phyloP scores from a whole-genome alignment of 37 sponge, comb jelly and placozoan genomes.

The Ianthella basta region DNA sequence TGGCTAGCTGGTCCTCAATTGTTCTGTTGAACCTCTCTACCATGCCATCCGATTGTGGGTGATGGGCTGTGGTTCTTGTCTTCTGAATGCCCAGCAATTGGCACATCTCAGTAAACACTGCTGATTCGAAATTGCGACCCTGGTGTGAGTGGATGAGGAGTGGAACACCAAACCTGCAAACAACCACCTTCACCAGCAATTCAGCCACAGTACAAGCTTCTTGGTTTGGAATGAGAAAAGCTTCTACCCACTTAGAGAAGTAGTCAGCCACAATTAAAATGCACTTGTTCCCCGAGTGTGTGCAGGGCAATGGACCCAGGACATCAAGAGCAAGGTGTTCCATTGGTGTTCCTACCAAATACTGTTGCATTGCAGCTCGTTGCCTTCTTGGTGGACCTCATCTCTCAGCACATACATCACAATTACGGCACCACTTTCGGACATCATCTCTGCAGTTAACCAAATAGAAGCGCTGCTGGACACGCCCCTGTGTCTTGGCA shows the following conservation, averaged over 20 bases:
- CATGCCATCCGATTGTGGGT: constrained; percentile 45
- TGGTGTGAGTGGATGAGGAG: constrained; percentile 33
- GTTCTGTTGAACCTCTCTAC: constrained; percentile 44
- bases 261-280: background rate
- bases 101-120: constrained; percentile 25
- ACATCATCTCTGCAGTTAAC: constrained; percentile 12
- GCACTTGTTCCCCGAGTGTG: constrained; percentile 1
- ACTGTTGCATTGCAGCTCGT: constrained; percentile 19
- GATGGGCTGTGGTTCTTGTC: constrained; percentile 34
- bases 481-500: constrained; percentile 13
- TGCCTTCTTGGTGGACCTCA: constrained; percentile 5
- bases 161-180: constrained; percentile 35
- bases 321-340: constrained; percentile 40
- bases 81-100: constrained; percentile 11
- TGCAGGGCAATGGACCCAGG: constrained; percentile 35
- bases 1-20: constrained; percentile 16
- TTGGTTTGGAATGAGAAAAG: background rate
- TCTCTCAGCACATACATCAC: constrained; percentile 33
- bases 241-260: constrained; percentile 30
- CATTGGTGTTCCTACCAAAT: constrained; percentile 32
- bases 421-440: constrained; percentile 9
- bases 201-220: constrained; percentile 8
- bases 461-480: constrained; percentile 30
- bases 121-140: constrained; percentile 37
- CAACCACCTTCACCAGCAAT: constrained; percentile 12